Base-by-base conservation (phyloP, 1,140 invertebrate genomes). In the Neodiprion virginianus region DNA sequence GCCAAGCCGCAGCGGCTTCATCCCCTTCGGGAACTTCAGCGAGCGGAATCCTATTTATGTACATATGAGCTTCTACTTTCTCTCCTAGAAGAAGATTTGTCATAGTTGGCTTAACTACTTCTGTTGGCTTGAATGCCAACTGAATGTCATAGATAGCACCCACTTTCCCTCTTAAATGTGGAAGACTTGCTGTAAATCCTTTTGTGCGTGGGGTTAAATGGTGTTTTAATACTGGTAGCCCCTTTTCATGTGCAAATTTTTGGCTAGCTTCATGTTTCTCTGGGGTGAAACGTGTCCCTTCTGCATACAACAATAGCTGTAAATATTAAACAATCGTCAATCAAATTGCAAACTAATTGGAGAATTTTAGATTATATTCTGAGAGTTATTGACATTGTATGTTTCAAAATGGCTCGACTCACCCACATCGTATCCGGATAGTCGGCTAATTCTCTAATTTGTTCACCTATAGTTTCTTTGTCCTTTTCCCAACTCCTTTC, bases 401-500 rank as follows among this genome's bases (percentile, higher is more conserved):
- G 4, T 47, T 73, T 71, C 9, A 69, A 49, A 72, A 68, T 65
- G 66, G 70, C 61, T 53, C 9, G 50, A 89, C 89, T 91, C 85
- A 96, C 94, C 95, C 95, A 96, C 78, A 96, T 95, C 67, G 95
- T 93, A 91, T 96, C 94, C 14, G 95, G 94, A 90, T 98, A 97
- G 78, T 96, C 93, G 72, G 92, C 92, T 21, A 98, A 89, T 86
- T 96, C 92, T 78, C 91, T 91, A 69, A 99, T 91, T 87, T 98
- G 96, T 48, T 88, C 88, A 71, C 92, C 91, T 77, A 99, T 96
- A 67, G 93, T 94, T 81, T 93, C 91, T 85, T 92, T 95, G 84
- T 98, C 97, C 87, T 97, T 96, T 28, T 97, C 94, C 91, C 94
- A 98, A 79, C 94, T 95, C 79, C 97, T 92, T 85, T 97, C 95